These are phyloP conservation scores for Calyptommatus sinebrachiatus DNA, from an alignment of 2,113 vertebrate species.

Conservation along the genomic window DNA sequence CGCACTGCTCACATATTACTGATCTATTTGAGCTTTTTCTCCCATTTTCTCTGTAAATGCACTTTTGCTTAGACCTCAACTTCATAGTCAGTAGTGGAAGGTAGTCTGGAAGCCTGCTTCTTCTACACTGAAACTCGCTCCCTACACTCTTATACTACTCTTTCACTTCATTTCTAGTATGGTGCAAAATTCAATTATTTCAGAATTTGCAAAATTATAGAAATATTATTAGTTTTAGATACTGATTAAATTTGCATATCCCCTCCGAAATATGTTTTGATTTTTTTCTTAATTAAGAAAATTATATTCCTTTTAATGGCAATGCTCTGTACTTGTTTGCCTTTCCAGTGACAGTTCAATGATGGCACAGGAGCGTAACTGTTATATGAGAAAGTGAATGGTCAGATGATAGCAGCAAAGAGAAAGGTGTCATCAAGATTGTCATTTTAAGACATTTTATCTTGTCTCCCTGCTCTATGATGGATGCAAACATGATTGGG, in stretches of 20 bases:
- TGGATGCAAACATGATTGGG: no score
- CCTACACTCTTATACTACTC: no score
- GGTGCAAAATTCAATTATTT: neutral
- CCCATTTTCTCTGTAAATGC: neutral
- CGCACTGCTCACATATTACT: neutral
- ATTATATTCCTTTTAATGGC: neutral
- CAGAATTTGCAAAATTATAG: no score
- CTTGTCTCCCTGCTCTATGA: no score
- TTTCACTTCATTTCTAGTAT: neutral
- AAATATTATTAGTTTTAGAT: neutral
- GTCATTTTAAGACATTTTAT: no score
- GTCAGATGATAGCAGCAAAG: no score
- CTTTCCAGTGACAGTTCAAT: no score
- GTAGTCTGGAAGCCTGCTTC: neutral
- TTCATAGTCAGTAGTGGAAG: neutral
- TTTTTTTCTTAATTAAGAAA: neutral
- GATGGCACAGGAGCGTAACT: no score
- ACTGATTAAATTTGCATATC: neutral
- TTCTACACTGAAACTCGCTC: neutral
- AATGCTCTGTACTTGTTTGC: neutral
- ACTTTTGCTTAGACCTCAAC: neutral
- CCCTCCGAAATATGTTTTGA: neutral
- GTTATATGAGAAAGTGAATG: no score
- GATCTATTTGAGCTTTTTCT: constrained; percentile 7
- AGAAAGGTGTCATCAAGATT: no score